phyloP scores from a whole-genome alignment of 2,113 vertebrate genomes.

The Percopsis transmontana region DNA sequence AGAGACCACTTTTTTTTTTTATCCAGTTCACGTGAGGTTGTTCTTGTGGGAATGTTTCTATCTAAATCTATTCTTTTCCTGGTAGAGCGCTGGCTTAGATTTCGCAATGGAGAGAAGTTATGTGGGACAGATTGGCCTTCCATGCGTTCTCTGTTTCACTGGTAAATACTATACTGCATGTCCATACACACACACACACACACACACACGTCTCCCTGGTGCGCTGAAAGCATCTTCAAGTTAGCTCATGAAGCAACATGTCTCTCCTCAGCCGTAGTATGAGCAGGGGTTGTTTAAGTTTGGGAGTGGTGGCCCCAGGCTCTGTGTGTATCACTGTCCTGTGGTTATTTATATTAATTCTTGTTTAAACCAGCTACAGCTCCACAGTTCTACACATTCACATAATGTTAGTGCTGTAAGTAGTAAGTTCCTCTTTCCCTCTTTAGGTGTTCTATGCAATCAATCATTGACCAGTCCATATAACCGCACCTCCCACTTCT shows the following conservation, averaged over 20 bases:
- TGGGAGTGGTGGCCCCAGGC: slow-evolving; percentile 70
- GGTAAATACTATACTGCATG: neutral
- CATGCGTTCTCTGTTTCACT: too few species aligned
- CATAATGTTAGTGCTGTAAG: neutral
- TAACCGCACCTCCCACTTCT: slow-evolving; percentile 8
- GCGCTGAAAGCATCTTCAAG: slow-evolving; percentile 17
- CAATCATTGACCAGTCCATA: slow-evolving; percentile 42
- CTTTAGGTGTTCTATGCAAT: neutral
- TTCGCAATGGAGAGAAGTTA: too few species aligned
- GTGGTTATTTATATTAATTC: slow-evolving; percentile 27
- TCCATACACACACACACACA: neutral
- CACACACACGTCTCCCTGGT: neutral
- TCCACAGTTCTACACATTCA: too few species aligned
- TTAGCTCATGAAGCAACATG: slow-evolving; percentile 23
- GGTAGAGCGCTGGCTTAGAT: too few species aligned
- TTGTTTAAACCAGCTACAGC: neutral
- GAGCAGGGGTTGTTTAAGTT: slow-evolving; percentile 41
- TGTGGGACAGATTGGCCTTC: neutral
- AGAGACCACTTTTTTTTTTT: too few species aligned
- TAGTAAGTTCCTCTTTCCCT: neutral
- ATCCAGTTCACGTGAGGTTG: too few species aligned
- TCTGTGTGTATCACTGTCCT: slow-evolving; percentile 29
- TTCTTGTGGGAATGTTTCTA: too few species aligned
- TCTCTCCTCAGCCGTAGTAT: slow-evolving; percentile 6
- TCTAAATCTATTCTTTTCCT: too few species aligned